These are phyloP conservation scores for Microtus oregoni DNA, from an alignment of 2,113 vertebrate genomes.

Conservation along the genomic window DNA sequence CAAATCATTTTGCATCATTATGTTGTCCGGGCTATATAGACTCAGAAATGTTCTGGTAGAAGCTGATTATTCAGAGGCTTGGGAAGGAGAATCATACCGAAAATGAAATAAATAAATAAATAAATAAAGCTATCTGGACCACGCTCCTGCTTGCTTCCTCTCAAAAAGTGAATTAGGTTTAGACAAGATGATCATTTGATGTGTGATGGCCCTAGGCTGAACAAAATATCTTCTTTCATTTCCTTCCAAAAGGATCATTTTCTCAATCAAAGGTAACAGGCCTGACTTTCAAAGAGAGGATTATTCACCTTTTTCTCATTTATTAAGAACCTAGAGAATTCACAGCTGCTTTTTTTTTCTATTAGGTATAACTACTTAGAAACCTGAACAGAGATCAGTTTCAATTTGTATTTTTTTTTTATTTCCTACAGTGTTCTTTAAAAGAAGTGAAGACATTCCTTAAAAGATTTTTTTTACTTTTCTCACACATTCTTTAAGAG, in stretches of 20 bases:
- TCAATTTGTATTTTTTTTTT: slow-evolving; percentile 52
- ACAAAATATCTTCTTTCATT: slow-evolving; percentile 74
- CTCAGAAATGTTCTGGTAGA: slow-evolving; percentile 78
- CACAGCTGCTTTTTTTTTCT: slow-evolving; percentile 66
- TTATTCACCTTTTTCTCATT: slow-evolving; percentile 75
- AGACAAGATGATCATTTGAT: slow-evolving; percentile 75
- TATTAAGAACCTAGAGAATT: slow-evolving; percentile 73
- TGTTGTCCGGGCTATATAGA: slow-evolving; percentile 79
- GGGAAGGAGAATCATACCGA: slow-evolving; percentile 81
- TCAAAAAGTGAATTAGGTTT: slow-evolving; percentile 77
- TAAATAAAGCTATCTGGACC: slow-evolving; percentile 66
- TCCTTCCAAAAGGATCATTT: slow-evolving; percentile 67
- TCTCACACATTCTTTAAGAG: background rate
- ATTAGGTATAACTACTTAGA: slow-evolving; percentile 55
- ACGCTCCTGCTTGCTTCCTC: slow-evolving; percentile 69
- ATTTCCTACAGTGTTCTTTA: background rate
- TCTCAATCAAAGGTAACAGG: slow-evolving; percentile 61
- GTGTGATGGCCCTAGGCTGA: slow-evolving; percentile 68
- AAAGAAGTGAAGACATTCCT: background rate
- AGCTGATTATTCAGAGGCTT: slow-evolving; percentile 85
- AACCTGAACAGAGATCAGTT: slow-evolving; percentile 54
- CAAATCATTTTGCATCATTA: slow-evolving; percentile 69
- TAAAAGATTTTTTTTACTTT: slow-evolving; percentile 51
- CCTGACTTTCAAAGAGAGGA: slow-evolving; percentile 71
- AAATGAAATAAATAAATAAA: background rate